These are phyloP conservation scores for Tetranychus truncatus DNA, from an alignment of 2,888 invertebrate genomes.

Conservation along the genomic window DNA sequence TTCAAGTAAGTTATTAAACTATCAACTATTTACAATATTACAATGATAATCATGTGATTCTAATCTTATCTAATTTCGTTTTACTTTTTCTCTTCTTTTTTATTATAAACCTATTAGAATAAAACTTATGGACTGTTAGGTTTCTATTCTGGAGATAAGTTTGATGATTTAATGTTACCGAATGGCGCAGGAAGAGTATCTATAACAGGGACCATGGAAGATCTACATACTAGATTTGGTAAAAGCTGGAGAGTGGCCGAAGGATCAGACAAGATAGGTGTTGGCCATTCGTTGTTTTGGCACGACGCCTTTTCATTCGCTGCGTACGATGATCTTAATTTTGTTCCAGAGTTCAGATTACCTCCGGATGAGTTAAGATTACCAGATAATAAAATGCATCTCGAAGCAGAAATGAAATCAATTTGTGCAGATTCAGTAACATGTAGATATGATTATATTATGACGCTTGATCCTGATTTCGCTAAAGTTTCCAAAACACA, in stretches of 20 bases:
- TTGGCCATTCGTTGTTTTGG: conserved; percentile 55
- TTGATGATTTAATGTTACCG: conserved; percentile 52
- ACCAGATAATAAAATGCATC: conserved; percentile 45
- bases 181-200: conserved; percentile 35
- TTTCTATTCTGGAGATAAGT: conserved; percentile 65
- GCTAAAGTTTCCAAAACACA: conserved; percentile 72
- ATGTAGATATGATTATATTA: conserved; percentile 68
- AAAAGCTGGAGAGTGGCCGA: conserved; percentile 44
- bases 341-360: conserved; percentile 52
- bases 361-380: conserved; percentile 41
- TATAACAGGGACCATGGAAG: conserved; percentile 43
- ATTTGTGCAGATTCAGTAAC: conserved; percentile 64
- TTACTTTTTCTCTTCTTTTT: neutral
- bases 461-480: conserved; percentile 57
- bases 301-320: conserved; percentile 60
- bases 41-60: neutral
- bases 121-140: conserved; percentile 73
- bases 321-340: conserved; percentile 57
- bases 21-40: neutral
- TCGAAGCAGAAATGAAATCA: conserved; percentile 18
- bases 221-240: conserved; percentile 58
- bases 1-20: neutral
- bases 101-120: conserved; percentile 43
- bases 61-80: neutral
- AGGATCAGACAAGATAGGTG: neutral